Percentiles rank a stretch among this genome's conserved stretches.
Evolutionary conservation across 2,888 invertebrate species (phyloP).

Genomic region (Notodonta ziczac): DNA sequence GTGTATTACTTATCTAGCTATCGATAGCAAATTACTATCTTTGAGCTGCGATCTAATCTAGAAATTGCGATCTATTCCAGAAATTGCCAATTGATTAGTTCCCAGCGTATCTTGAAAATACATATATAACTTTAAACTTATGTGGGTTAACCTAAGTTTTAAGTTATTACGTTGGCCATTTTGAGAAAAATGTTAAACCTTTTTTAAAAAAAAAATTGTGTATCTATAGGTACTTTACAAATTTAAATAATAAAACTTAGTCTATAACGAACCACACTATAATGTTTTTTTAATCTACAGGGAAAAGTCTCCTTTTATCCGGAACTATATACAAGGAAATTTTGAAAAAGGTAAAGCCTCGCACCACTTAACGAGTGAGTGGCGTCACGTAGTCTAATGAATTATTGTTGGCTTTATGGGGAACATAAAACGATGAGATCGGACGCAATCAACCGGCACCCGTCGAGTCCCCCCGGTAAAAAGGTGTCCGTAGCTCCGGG

Average conservation of each 20-base stretch:
- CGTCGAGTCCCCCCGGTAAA: slow-evolving; percentile 77
- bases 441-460: slow-evolving; percentile 83
- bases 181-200: too few species aligned
- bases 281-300: neutral
- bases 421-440: slow-evolving; percentile 83
- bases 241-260: too few species aligned
- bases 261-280: too few species aligned
- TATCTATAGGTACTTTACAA: too few species aligned
- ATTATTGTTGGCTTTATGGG: slow-evolving; percentile 84
- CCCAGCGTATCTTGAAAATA: neutral
- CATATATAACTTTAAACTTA: neutral
- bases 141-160: too few species aligned
- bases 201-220: too few species aligned
- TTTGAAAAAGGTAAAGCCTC: slow-evolving; percentile 55
- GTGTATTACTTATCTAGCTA: neutral
- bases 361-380: slow-evolving; percentile 81
- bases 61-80: neutral
- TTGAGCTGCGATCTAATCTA: neutral
- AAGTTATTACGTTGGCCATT: too few species aligned
- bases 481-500: slow-evolving; percentile 77
- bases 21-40: slow-evolving; percentile 11
- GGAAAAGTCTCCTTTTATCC: slow-evolving; percentile 22
- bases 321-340: slow-evolving; percentile 41
- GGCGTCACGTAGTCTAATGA: slow-evolving; percentile 84
- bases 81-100: slow-evolving; percentile 2